Percentiles rank a stretch among this genome's conserved stretches.
These are phyloP conservation scores for Hyles vespertilio DNA, from an alignment of 1,140 invertebrate species.

Conservation along the genomic window DNA sequence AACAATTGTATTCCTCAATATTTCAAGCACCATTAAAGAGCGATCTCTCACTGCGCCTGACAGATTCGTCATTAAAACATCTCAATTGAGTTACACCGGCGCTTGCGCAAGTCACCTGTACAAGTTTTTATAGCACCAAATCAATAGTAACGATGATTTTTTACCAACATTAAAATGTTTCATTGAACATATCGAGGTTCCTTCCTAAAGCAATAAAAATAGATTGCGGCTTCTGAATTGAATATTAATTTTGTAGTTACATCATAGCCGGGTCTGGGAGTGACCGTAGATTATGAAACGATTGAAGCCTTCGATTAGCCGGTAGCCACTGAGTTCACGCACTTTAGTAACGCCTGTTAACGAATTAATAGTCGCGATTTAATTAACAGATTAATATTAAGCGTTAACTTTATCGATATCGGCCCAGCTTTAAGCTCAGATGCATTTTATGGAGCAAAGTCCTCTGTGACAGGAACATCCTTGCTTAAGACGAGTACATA, in stretches of 20 bases:
- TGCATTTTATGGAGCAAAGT: too few species aligned
- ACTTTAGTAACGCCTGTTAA: conserved; percentile 48
- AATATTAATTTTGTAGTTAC: conserved; percentile 17
- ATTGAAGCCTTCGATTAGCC: conserved; percentile 10
- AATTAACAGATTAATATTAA: conserved; percentile 26
- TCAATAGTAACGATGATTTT: conserved; percentile 9
- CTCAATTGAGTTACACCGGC: too few species aligned
- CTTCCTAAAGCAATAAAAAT: conserved; percentile 13
- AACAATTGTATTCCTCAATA: too few species aligned
- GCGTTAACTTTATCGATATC: too few species aligned
- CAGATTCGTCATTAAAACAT: too few species aligned
- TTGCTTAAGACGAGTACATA: too few species aligned
- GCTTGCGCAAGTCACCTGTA: too few species aligned
- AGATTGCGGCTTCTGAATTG: conserved; percentile 16
- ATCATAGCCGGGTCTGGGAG: conserved; percentile 1
- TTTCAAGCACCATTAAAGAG: too few species aligned
- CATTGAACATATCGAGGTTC: conserved; percentile 11
- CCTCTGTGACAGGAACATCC: too few species aligned
- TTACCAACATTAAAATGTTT: conserved; percentile 8
- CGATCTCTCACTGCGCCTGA: too few species aligned
- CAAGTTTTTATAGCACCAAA: conserved; percentile 5
- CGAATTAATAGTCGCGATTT: conserved; percentile 53
- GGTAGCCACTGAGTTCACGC: conserved; percentile 30
- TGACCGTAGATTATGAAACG: conserved; percentile 5
- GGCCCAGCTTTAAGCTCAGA: too few species aligned